These are phyloP conservation scores for Exephanes ischioxanthus DNA, from an alignment of 2,888 invertebrate genomes.

Conservation along the genomic window DNA sequence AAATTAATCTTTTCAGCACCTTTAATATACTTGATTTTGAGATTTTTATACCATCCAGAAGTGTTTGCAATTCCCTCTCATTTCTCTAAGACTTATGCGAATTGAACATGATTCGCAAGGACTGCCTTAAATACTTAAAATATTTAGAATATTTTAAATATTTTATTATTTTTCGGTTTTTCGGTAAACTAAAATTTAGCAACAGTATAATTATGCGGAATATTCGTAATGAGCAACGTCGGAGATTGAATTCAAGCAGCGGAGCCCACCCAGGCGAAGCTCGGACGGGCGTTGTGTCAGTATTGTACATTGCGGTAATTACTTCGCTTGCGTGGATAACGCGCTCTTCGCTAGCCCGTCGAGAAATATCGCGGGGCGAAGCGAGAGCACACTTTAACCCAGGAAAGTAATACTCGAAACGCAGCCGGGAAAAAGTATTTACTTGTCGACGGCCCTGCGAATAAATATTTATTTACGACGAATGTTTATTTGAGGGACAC, in stretches of 20 bases:
- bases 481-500: background rate
- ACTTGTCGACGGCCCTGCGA: background rate
- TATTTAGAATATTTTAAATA: background rate
- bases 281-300: conserved; percentile 67
- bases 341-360: conserved; percentile 33
- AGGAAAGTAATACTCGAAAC: background rate
- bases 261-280: conserved; percentile 74
- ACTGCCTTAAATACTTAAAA: too few relatives aligned
- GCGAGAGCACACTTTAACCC: conserved; percentile 12
- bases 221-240: background rate
- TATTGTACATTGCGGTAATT: conserved; percentile 74
- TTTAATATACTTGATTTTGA: too few relatives aligned
- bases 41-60: too few relatives aligned
- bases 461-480: background rate
- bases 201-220: background rate
- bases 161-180: conserved; percentile 4
- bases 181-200: background rate
- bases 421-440: background rate
- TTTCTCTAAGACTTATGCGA: too few relatives aligned
- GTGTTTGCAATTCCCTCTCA: too few relatives aligned
- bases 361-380: conserved; percentile 32
- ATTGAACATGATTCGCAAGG: too few relatives aligned
- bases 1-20: too few relatives aligned
- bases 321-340: conserved; percentile 66
- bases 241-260: background rate